These are phyloP conservation scores for Diplogasteroides magnus DNA, from an alignment of 1,140 invertebrate species.

Conservation along the genomic window DNA sequence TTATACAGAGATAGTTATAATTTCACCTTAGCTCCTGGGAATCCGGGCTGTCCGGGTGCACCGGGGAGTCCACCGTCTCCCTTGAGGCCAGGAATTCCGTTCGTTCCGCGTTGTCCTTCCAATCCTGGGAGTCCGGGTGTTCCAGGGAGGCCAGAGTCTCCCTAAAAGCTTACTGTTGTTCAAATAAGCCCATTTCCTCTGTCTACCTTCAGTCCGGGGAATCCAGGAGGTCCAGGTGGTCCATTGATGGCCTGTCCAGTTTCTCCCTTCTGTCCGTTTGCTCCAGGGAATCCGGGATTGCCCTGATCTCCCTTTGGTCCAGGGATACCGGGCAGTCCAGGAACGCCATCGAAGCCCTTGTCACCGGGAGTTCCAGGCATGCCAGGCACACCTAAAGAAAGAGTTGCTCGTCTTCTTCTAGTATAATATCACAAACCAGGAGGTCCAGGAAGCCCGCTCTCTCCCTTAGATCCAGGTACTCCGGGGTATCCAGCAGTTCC, in stretches of 20 bases:
- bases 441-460: constrained; percentile 52
- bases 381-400: constrained; percentile 33
- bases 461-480: constrained; percentile 46
- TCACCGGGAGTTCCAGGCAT: constrained; percentile 40
- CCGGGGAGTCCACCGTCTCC: constrained; percentile 64
- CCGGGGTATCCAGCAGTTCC: constrained; percentile 38
- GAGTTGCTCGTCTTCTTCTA: constrained; percentile 21
- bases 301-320: constrained; percentile 41
- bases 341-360: constrained; percentile 35
- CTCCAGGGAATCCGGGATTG: constrained; percentile 53
- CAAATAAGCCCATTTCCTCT: not conserved
- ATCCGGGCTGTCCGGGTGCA: constrained; percentile 56
- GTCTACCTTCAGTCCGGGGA: constrained; percentile 43
- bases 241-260: constrained; percentile 15
- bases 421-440: constrained; percentile 29
- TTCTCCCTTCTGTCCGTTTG: constrained; percentile 64
- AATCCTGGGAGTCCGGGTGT: constrained; percentile 38
- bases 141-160: constrained; percentile 39
- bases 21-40: constrained; percentile 56
- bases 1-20: constrained; percentile 46
- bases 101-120: constrained; percentile 42
- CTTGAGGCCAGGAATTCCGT: constrained; percentile 62
- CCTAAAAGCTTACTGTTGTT: constrained; percentile 12
- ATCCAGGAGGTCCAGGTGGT: constrained; percentile 38
- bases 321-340: constrained; percentile 57